These are phyloP conservation scores for Agrenia bidenticulata DNA, from an alignment of 2,888 invertebrate species.

Conservation along the genomic window DNA sequence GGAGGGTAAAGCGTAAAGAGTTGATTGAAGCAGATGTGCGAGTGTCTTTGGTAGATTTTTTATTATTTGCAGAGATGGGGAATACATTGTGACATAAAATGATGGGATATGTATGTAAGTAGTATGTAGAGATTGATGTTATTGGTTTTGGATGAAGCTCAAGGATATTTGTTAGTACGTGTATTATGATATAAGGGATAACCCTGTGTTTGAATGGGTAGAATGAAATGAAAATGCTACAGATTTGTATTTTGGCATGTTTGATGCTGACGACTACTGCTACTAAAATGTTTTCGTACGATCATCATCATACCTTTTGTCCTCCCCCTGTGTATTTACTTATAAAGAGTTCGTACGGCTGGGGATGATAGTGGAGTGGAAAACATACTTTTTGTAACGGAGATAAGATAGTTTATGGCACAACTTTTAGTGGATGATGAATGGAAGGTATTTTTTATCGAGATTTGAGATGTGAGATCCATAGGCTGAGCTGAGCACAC, in stretches of 20 bases:
- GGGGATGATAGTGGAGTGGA: not conserved
- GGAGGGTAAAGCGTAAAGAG: not conserved
- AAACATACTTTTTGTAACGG: constrained; percentile 12
- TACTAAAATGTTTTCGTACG: constrained; percentile 9
- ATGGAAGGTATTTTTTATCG: constrained; percentile 17
- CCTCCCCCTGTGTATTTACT: too few species aligned
- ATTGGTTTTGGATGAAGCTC: constrained; percentile 15
- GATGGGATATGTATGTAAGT: not conserved
- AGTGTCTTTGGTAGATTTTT: too few species aligned
- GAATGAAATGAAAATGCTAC: too few species aligned
- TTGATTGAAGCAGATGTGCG: constrained; percentile 8
- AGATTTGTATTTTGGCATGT: too few species aligned
- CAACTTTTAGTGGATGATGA: constrained; percentile 17
- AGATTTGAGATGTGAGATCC: not conserved
- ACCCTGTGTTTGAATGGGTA: too few species aligned
- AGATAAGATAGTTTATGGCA: constrained; percentile 18
- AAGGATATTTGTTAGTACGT: constrained; percentile 1
- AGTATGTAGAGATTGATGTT: not conserved
- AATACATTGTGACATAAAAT: not conserved
- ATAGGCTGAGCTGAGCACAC: constrained; percentile 21
- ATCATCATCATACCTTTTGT: constrained; percentile 1
- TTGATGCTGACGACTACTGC: not conserved
- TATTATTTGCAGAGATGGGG: too few species aligned
- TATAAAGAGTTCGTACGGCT: too few species aligned
- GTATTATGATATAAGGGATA: too few species aligned